Base-by-base conservation (phyloP, 2,888 invertebrate species). In the Philonicus albiceps region DNA sequence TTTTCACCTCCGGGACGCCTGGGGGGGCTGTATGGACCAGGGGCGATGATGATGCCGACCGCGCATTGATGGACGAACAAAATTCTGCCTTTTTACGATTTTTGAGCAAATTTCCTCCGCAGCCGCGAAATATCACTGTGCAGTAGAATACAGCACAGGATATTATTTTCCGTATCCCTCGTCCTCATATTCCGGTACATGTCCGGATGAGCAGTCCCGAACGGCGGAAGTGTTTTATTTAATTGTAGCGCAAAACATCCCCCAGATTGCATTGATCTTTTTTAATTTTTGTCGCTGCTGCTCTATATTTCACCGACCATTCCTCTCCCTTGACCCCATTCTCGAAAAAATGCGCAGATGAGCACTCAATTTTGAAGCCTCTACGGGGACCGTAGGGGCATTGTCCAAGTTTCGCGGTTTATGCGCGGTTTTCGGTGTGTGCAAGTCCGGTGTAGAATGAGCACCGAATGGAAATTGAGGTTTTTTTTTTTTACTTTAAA, bases 221-320 rank as follows among this genome's bases (percentile, higher is more conserved):
- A 30, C 53, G 22, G 30, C 53, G 78, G 78, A 49, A 13, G 78
- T 78, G 49, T 64, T 64, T 78, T 78, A 78, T 78, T 78, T 53
- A 78, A 78, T 78, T 78, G 43, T 78, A 49, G 78, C 40, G 78
- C 53, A 78, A 27, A 78, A 22, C 49, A 76, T 76, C 40, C 31
- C 74, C 76, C 76, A 74, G 74, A 74, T 31, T 74, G 74, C n/a
- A 6, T 2, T 43, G 78, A 78, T 40, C 31, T 43, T 78, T 78
- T 78, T 49, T 78, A 27, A 49, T 43, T 43, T 78, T 31, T 43
- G 34, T 37, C 49, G 49, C 13, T 40, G 78, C 19, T 78, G 43
- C 40, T 78, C 27, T 40, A 43, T 22, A 43, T 78, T 78, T 16
- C 40, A 49, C 49, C 13, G 76, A 19, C 75, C 75, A 5, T 30